Evolutionary conservation across 1,140 invertebrate species (phyloP).

Genomic region (Globodera rostochiensis): DNA sequence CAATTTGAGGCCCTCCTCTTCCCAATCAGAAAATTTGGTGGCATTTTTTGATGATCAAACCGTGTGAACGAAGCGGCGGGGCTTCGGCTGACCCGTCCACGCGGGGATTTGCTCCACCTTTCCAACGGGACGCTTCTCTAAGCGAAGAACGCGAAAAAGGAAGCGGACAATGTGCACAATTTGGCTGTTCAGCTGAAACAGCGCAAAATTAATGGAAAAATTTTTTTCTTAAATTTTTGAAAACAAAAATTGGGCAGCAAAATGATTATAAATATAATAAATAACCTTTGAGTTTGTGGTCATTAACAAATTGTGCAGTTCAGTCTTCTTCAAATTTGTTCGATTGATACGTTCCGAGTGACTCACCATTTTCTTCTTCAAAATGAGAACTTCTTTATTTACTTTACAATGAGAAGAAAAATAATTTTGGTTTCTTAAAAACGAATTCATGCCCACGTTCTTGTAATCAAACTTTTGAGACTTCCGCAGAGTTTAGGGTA

Average conservation of each 20-base stretch:
- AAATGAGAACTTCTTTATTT: background rate
- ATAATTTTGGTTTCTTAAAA: background rate
- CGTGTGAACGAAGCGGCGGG: background rate
- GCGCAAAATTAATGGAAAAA: too few relatives aligned
- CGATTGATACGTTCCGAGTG: constrained; percentile 32
- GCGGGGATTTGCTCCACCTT: constrained; percentile 16
- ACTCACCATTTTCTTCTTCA: constrained; percentile 29
- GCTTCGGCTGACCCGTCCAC: constrained; percentile 27
- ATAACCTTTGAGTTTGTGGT: constrained; percentile 16
- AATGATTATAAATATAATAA: background rate
- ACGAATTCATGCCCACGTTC: background rate
- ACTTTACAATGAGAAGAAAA: background rate
- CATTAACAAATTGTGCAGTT: background rate
- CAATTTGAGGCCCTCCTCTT: background rate
- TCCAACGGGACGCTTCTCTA: constrained; percentile 11
- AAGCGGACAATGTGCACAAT: constrained; percentile 2
- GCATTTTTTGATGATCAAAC: constrained; percentile 3
- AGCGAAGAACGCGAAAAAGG: constrained; percentile 11
- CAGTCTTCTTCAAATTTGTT: constrained; percentile 16
- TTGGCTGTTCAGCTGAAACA: constrained; percentile 25
- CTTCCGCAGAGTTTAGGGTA: background rate
- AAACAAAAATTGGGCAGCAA: background rate
- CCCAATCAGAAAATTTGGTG: background rate
- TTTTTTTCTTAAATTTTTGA: constrained; percentile 1
- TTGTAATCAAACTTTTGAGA: too few relatives aligned